phyloP scores from a whole-genome alignment of 2,888 invertebrate species.

The Itoplectis maculator region DNA sequence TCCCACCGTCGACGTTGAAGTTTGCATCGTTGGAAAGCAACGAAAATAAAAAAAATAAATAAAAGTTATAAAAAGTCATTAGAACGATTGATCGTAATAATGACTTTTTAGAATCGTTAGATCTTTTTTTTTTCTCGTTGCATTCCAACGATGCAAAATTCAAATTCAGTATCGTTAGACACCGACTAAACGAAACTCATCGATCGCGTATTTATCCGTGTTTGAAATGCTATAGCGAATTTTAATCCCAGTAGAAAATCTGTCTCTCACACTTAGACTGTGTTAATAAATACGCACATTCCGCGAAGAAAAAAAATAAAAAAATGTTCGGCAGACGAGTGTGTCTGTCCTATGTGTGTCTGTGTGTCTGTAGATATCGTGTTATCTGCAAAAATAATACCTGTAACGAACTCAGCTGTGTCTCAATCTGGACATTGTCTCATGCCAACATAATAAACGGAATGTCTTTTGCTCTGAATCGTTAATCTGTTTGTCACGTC shows the following conservation, averaged over 20 bases:
- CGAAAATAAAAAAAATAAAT: too few species aligned
- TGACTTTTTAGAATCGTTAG: too few species aligned
- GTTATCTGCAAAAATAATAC: constrained; percentile 69
- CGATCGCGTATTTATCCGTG: constrained; percentile 58
- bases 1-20: too few species aligned
- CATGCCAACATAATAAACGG: constrained; percentile 57
- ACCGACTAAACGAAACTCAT: constrained; percentile 42
- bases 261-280: constrained; percentile 46
- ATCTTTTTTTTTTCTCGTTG: too few species aligned
- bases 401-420: constrained; percentile 46
- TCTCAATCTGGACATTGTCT: constrained; percentile 42
- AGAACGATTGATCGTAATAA: too few species aligned
- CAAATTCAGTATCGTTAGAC: too few species aligned
- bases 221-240: constrained; percentile 45
- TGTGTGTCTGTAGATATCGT: constrained; percentile 61
- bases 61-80: too few species aligned
- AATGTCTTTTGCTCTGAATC: constrained; percentile 48
- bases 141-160: too few species aligned
- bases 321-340: too few species aligned
- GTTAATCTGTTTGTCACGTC: constrained; percentile 32
- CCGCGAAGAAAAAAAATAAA: too few species aligned
- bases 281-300: constrained; percentile 54
- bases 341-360: neutral
- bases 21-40: too few species aligned
- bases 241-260: constrained; percentile 12